Evolutionary conservation across 2,888 invertebrate genomes (phyloP).

Genomic region (Clivina fossor): DNA sequence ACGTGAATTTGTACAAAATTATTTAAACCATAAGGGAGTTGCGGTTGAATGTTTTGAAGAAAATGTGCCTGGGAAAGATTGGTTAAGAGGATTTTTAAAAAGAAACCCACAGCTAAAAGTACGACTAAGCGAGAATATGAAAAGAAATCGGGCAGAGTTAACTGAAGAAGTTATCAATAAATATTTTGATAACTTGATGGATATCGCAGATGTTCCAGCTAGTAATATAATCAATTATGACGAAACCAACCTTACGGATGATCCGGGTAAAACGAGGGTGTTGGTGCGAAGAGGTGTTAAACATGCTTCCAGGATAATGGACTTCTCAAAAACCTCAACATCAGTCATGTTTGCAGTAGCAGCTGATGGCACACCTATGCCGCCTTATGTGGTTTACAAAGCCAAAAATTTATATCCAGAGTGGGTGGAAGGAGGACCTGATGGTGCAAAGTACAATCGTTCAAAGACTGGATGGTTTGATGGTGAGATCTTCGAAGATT

Average conservation of each 20-base stretch:
- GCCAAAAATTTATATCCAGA: constrained; percentile 41
- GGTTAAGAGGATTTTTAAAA: no score
- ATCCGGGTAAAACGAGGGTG: constrained; percentile 38
- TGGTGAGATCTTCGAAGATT: constrained; percentile 39
- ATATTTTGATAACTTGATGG: no score
- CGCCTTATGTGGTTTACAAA: constrained; percentile 45
- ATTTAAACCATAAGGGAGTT: no score
- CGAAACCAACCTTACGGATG: constrained; percentile 44
- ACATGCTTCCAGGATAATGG: constrained; percentile 25
- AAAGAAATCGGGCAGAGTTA: no score
- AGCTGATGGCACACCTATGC: constrained; percentile 42
- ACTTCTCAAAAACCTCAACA: constrained; percentile 25
- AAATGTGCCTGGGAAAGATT: no score
- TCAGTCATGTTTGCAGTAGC: constrained; percentile 44
- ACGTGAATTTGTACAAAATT: no score
- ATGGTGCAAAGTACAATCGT: constrained; percentile 42
- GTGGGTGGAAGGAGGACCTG: constrained; percentile 45
- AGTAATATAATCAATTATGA: no score
- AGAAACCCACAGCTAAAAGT: no score
- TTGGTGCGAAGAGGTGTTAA: constrained; percentile 16
- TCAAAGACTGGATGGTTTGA: constrained; percentile 46
- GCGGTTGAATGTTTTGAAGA: no score
- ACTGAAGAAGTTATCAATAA: no score
- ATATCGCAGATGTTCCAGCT: no score
- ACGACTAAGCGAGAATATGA: no score